Evolutionary conservation across 92 coral and sea anemone species (phyloP).

Genomic region (Micromussa lordhowensis): DNA sequence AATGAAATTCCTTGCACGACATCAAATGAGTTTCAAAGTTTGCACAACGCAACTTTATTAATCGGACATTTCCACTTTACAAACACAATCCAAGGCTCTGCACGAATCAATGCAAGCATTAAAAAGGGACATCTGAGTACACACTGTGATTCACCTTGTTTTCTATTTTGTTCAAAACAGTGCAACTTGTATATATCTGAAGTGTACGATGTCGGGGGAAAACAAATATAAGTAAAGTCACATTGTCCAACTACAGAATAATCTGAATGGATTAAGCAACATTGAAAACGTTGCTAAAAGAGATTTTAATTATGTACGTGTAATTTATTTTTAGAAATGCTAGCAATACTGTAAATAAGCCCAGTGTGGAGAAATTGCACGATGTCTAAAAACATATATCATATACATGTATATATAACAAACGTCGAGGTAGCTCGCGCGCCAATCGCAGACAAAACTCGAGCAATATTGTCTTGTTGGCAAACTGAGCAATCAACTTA

Average conservation of each 20-base stretch:
- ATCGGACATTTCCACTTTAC: slow-evolving; percentile 46
- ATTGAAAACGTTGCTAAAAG: not conserved
- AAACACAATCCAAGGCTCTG: slow-evolving; percentile 31
- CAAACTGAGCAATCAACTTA: slow-evolving; percentile 26
- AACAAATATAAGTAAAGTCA: not conserved
- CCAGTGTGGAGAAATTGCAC: not conserved
- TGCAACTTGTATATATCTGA: not conserved
- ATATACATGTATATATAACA: too few relatives aligned
- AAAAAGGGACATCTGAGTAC: slow-evolving; percentile 51
- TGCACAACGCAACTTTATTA: slow-evolving; percentile 43
- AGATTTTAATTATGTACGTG: not conserved
- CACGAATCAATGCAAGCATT: slow-evolving; percentile 23
- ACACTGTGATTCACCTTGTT: slow-evolving; percentile 18
- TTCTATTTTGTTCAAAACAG: slow-evolving; percentile 24
- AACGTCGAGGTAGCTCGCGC: too few relatives aligned
- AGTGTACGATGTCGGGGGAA: not conserved
- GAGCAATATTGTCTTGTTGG: not conserved
- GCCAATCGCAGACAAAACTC: too few relatives aligned
- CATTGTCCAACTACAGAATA: not conserved
- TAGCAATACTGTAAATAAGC: not conserved
- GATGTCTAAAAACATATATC: not conserved
- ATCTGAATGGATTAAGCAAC: not conserved
- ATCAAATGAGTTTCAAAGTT: slow-evolving; percentile 27
- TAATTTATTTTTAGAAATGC: not conserved
- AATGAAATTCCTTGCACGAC: slow-evolving; percentile 9